Conservation (phyloP, 2,888 invertebrate species). For the Mesorhabditis belari region DNA sequence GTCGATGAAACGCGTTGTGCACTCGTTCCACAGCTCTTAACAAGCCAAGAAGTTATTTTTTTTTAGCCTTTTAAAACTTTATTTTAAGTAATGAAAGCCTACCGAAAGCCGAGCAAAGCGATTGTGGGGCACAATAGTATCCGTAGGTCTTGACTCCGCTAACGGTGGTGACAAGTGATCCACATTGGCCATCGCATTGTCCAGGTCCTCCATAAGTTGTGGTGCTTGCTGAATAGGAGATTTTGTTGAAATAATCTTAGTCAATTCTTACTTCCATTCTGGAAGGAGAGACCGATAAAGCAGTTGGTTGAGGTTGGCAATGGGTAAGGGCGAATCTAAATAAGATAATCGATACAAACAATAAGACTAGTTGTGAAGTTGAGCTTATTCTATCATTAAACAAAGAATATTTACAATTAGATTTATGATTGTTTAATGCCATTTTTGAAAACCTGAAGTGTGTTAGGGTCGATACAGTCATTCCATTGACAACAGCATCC, state of each 20-base stretch:
- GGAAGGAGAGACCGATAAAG: constrained; percentile 26
- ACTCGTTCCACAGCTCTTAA: background rate
- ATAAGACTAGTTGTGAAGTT: too few species aligned
- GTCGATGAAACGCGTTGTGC: background rate
- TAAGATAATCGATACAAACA: too few species aligned
- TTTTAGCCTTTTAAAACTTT: too few species aligned
- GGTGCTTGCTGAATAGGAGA: too few species aligned
- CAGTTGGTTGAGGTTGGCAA: constrained; percentile 8
- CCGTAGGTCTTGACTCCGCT: constrained; percentile 14
- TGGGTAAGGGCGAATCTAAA: too few species aligned
- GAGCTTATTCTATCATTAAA: too few species aligned
- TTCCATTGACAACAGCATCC: constrained; percentile 31
- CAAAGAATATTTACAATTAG: too few species aligned
- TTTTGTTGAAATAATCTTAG: too few species aligned
- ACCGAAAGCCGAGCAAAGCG: constrained; percentile 5
- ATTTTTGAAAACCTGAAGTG: too few species aligned
- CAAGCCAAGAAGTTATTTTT: too few species aligned
- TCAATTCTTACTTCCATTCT: constrained; percentile 21
- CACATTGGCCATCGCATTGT: constrained; percentile 27
- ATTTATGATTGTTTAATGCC: too few species aligned
- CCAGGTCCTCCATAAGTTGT: constrained; percentile 19
- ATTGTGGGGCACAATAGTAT: constrained; percentile 25
- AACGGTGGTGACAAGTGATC: constrained; percentile 16
- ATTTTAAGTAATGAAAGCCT: too few species aligned
- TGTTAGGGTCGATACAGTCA: constrained; percentile 25